phyloP scores from a whole-genome alignment of 1,140 invertebrate species.

The Drosophila cardini region DNA sequence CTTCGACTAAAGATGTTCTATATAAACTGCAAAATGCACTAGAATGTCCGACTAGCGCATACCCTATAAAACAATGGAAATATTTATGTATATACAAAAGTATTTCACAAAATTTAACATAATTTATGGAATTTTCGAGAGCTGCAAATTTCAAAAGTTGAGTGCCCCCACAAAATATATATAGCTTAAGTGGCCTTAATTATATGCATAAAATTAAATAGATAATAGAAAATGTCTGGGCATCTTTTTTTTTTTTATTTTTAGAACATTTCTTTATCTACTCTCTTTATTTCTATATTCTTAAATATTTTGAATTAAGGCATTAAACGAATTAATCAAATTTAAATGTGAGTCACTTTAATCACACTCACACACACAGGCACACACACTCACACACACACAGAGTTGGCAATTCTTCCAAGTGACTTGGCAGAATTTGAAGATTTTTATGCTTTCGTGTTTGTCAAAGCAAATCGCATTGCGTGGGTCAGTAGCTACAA shows the following conservation, averaged over 20 bases:
- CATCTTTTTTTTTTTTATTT: background rate
- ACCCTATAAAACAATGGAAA: no score
- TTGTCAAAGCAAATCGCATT: conserved; percentile 28
- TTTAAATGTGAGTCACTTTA: background rate
- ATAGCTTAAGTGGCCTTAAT: background rate
- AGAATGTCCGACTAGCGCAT: no score
- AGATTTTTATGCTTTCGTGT: conserved; percentile 2
- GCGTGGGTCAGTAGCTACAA: conserved; percentile 11
- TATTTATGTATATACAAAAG: no score
- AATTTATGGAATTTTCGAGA: no score
- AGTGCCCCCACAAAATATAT: no score
- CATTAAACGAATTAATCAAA: background rate
- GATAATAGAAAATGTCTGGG: background rate
- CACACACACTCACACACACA: conserved; percentile 1
- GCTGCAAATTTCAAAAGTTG: no score
- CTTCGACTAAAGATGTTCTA: no score
- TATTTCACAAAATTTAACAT: no score
- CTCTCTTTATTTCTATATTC: no score
- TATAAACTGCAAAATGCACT: no score
- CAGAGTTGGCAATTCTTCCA: conserved; percentile 28
- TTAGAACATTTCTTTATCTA: background rate
- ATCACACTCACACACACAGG: background rate
- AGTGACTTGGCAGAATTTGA: conserved; percentile 35
- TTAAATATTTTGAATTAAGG: no score
- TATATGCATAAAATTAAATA: background rate